Base-by-base conservation (phyloP, 2,113 vertebrate genomes). In the Psophia crepitans region DNA sequence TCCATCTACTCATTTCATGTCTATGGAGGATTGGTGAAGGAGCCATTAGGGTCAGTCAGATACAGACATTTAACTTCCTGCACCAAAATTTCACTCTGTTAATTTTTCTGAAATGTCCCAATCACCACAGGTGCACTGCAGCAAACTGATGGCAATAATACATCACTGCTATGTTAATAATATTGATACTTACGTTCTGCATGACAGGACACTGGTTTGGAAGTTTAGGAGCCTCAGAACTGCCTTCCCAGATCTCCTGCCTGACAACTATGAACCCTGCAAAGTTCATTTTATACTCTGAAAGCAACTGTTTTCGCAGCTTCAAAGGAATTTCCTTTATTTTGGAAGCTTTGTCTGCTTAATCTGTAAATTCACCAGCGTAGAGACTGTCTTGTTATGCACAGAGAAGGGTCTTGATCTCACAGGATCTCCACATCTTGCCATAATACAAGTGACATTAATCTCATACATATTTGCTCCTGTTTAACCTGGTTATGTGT, bases 1-100 rank as follows among this genome's bases (percentile, higher is more conserved):
- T 65, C 24, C 8, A 63, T 54, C 28, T 60, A 14, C 11, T 48
- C 20, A 26, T 0, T 0, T 24, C 28, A 41, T 1, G 5, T 32
- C 43, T 18, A 0, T 11, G 9, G 12, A 89, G 28, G 10, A 30
- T 9, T 33, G 43, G 2, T 30, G 35, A 79, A 53, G 57, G 9
- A 88, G 10, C 1, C 0, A 1, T 8, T 26, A 4, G 21, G 5
- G 11, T 75, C 23, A 28, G 23, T 5, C 26, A 61, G 49, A 65
- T 20, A 57, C 3, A 43, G 26, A 33, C 5, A 33, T 85, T 76
- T 61, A 35, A 68, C 14, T 11, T 70, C n/a, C 58, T 2, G 1
- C 19, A 66, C 16, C 23, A 84, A 69, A 84, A 87, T 68, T 76
- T 21, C 43, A 20, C 20, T 46, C 58, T 35, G 43, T 56, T 51